These are phyloP conservation scores for Chlorocebus sabaeus DNA, from an alignment of 2,113 vertebrate genomes.

Conservation along the genomic window DNA sequence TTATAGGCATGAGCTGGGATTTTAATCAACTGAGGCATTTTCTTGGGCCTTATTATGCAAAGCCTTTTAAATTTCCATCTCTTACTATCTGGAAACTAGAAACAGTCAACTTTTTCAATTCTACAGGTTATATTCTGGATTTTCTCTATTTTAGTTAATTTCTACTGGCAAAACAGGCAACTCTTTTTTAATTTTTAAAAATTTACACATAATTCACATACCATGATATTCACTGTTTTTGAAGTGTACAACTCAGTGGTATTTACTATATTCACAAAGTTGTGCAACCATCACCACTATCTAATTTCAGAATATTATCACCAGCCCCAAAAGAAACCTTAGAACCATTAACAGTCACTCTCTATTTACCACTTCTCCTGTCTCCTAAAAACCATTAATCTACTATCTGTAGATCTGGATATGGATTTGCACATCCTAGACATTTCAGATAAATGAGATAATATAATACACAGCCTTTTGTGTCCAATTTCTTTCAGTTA, in stretches of 20 bases:
- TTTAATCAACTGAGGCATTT: conserved; percentile 9
- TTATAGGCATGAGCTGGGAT: neutral
- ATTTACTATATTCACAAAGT: neutral
- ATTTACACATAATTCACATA: neutral
- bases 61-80: neutral
- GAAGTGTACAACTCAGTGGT: neutral
- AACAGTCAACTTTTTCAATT: neutral
- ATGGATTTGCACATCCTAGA: neutral
- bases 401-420: neutral
- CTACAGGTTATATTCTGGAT: neutral
- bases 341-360: neutral
- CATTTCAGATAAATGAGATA: neutral
- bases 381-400: neutral
- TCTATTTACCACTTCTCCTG: neutral
- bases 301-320: neutral
- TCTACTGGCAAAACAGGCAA: neutral
- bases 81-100: neutral
- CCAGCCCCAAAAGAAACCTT: neutral
- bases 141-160: neutral
- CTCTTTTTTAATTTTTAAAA: neutral
- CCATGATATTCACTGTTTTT: neutral
- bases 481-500: neutral
- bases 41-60: neutral
- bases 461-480: neutral
- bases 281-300: neutral